These are phyloP conservation scores for Antheraea yamamai DNA, from an alignment of 2,888 invertebrate genomes.

Conservation along the genomic window DNA sequence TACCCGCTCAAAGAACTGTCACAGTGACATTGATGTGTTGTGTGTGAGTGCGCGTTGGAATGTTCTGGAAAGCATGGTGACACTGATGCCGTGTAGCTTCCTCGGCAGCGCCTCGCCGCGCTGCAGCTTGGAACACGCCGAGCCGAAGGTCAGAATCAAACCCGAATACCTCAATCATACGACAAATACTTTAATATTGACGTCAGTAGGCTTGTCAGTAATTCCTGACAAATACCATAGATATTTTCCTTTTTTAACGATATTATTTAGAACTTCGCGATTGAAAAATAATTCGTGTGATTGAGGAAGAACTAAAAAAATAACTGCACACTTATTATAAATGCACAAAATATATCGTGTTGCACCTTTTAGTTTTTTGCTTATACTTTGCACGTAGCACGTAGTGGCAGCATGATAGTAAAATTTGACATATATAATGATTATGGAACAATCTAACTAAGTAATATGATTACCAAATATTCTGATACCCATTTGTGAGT, in stretches of 20 bases:
- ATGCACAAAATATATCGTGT: conserved; percentile 2
- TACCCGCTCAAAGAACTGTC: conserved; percentile 68
- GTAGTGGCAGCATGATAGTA: neutral
- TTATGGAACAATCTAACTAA: no score
- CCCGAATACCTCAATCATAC: conserved; percentile 33
- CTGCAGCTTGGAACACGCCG: conserved; percentile 77
- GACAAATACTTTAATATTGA: conserved; percentile 7
- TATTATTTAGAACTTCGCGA: neutral
- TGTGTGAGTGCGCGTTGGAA: conserved; percentile 53
- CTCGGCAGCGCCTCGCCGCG: conserved; percentile 81
- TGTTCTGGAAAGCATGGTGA: conserved; percentile 78
- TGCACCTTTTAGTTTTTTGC: neutral
- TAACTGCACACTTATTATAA: conserved; percentile 2
- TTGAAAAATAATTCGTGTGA: conserved; percentile 21
- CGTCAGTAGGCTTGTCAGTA: neutral
- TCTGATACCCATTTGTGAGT: neutral
- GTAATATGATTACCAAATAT: neutral
- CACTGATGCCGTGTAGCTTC: conserved; percentile 86
- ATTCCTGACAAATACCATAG: neutral
- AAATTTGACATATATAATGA: neutral
- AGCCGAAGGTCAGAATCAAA: conserved; percentile 73
- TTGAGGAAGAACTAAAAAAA: conserved; percentile 25
- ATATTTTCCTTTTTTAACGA: neutral
- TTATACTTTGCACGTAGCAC: neutral
- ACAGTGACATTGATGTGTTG: conserved; percentile 63